Percentiles rank a stretch among this genome's conserved stretches.
These are phyloP conservation scores for Poecile atricapillus DNA, from an alignment of 2,113 vertebrate species.

Conservation along the genomic window DNA sequence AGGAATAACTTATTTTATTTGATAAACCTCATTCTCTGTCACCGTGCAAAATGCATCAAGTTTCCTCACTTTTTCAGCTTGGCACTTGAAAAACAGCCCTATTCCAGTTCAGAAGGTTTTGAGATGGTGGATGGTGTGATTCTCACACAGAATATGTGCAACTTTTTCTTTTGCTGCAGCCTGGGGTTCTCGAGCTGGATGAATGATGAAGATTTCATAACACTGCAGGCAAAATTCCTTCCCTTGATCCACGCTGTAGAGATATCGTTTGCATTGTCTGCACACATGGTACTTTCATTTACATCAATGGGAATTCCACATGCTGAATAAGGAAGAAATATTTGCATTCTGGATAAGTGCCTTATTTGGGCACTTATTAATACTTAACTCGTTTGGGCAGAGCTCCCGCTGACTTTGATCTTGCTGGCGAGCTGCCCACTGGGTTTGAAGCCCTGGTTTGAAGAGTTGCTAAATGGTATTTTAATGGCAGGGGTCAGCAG, in stretches of 20 bases:
- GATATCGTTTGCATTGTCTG: slow-evolving; percentile 12
- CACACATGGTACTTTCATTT: slow-evolving; percentile 31
- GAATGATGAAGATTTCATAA: neutral
- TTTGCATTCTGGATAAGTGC: slow-evolving; percentile 48
- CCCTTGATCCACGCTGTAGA: slow-evolving; percentile 37
- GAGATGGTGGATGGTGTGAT: neutral
- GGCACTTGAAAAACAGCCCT: neutral
- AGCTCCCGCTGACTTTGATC: slow-evolving; percentile 4
- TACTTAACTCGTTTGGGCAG: neutral
- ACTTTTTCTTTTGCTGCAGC: accelerated
- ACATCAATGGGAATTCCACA: slow-evolving; percentile 55
- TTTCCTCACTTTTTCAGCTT: neutral
- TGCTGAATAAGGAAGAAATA: slow-evolving; percentile 40
- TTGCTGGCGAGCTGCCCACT: neutral
- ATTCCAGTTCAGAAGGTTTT: neutral
- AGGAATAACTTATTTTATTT: neutral
- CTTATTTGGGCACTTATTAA: slow-evolving; percentile 15
- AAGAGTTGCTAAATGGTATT: neutral
- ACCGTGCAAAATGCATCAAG: neutral
- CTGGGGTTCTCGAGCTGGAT: neutral
- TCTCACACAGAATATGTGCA: neutral
- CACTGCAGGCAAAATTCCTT: slow-evolving; percentile 25
- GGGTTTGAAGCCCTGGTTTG: neutral
- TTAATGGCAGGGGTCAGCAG: neutral
- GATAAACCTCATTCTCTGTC: neutral